Evolutionary conservation across 1,140 invertebrate genomes (phyloP), one percentile per base, ranked within the genome.

Genomic region (Sinonovacula constricta): DNA sequence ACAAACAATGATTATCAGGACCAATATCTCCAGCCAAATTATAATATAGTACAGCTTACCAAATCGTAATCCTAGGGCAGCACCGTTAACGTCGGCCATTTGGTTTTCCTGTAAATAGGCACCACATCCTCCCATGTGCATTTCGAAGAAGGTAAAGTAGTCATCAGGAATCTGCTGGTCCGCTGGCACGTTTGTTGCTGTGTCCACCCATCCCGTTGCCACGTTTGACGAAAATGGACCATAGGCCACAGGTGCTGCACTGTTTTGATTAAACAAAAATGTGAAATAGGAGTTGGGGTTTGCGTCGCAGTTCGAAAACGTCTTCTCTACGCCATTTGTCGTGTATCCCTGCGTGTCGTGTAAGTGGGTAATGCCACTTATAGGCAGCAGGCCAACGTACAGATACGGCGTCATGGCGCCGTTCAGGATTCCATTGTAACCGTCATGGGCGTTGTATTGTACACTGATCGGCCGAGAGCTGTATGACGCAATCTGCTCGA

Each of bases 351-450:
- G 39, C 51, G 62, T n/a, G 26, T 57, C 69, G 7, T 72, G 69
- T 15, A 33, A 30, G 30, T 39, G 36, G 2, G 22, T 0, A 24
- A 10, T 60, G 26, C 33, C 15, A 14, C 24, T 62, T 1, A 26
- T 28, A 26, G 56, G 34, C 0, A 39, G 3, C 26, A 72, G 62
- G 10, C 69, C 69, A 26, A 60, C n/a, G 26, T 60, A 72, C 4
- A 72, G 15, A 28, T 72, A 72, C 26, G 69, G 69, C 2, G 33
- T 28, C 69, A 72, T 72, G 22, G 56, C 56, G 12, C n/a, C 54
- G 26, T 72, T 72, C 5, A 72, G 14, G 10, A 62, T 24, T 18
- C 36, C 57, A 5, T 24, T 62, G 51, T 60, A 72, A 22, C 56
- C 31, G 22, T 22, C 69, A 51, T 59, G 31, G 1, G 33, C 36